Percentiles rank a stretch among this genome's conserved stretches.
Conservation (phyloP, 1,140 invertebrate species). For the Physella acuta region DNA sequence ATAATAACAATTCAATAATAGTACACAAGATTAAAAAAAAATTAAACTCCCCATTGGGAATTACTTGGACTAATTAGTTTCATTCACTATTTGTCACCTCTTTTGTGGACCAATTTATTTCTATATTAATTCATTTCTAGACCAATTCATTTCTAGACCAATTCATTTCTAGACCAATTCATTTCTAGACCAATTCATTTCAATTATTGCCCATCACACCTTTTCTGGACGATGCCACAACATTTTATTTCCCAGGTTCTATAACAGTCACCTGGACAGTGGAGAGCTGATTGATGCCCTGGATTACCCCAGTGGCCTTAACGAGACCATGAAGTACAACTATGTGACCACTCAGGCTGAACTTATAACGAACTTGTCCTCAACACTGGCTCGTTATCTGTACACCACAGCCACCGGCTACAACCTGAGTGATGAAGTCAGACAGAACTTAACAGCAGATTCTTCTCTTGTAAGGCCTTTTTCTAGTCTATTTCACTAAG, state of each 20-base stretch:
- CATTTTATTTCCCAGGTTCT: slow-evolving; percentile 1
- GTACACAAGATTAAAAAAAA: too few species aligned
- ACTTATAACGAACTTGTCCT: not conserved
- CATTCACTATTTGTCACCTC: too few species aligned
- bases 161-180: too few species aligned
- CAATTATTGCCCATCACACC: too few species aligned
- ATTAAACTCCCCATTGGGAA: too few species aligned
- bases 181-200: too few species aligned
- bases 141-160: too few species aligned
- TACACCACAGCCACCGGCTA: not conserved
- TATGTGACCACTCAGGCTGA: slow-evolving; percentile 6
- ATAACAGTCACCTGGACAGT: slow-evolving; percentile 3
- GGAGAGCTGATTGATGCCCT: not conserved
- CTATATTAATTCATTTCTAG: too few species aligned
- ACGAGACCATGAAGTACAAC: slow-evolving; percentile 6
- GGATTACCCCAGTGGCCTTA: not conserved
- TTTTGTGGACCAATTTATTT: too few species aligned
- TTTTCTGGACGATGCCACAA: too few species aligned
- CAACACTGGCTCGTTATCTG: not conserved
- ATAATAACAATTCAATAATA: too few species aligned
- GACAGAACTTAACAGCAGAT: not conserved
- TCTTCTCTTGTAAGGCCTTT: not conserved
- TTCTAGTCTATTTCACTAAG: not conserved
- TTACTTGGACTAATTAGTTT: too few species aligned
- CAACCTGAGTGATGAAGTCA: not conserved